Conservation (phyloP, 2,113 vertebrate species). For the Bostrychus sinensis region DNA sequence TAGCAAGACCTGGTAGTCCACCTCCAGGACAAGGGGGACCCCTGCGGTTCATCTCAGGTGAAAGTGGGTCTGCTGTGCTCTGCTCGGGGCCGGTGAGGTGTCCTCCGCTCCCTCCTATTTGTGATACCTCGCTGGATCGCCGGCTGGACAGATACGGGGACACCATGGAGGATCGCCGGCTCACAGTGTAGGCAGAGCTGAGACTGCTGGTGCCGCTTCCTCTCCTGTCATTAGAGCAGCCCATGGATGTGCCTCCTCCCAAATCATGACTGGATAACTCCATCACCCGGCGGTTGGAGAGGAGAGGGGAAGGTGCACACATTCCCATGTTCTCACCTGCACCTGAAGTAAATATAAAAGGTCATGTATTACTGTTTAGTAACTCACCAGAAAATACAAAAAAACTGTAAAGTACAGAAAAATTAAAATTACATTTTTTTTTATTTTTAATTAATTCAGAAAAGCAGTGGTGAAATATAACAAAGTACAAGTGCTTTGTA, state of each 20-base stretch:
- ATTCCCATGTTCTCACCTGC: constrained; percentile 79
- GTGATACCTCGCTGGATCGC: constrained; percentile 82
- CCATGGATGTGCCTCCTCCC: constrained; percentile 48
- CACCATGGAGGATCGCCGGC: constrained; percentile 89
- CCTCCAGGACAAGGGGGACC: constrained; percentile 69
- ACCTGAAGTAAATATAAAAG: constrained; percentile 45
- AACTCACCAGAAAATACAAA: background rate
- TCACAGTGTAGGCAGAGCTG: constrained; percentile 94
- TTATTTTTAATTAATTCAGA: too few species aligned
- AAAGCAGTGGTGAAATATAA: too few species aligned
- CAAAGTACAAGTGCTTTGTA: too few species aligned
- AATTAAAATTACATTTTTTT: too few species aligned
- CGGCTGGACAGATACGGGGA: constrained; percentile 86
- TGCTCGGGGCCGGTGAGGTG: constrained; percentile 66
- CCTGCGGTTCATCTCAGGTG: constrained; percentile 78
- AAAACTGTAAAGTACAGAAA: too few species aligned
- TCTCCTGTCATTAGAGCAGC: constrained; percentile 82
- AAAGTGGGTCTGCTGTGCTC: constrained; percentile 74
- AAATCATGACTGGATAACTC: constrained; percentile 81
- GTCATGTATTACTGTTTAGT: background rate
- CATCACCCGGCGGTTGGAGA: constrained; percentile 82
- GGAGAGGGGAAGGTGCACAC: constrained; percentile 71
- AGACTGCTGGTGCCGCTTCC: constrained; percentile 91
- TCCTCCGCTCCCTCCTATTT: constrained; percentile 56
- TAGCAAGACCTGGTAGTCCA: constrained; percentile 82